phyloP scores from a whole-genome alignment of 2,888 invertebrate species.

The Nipponacmea schrenckii region DNA sequence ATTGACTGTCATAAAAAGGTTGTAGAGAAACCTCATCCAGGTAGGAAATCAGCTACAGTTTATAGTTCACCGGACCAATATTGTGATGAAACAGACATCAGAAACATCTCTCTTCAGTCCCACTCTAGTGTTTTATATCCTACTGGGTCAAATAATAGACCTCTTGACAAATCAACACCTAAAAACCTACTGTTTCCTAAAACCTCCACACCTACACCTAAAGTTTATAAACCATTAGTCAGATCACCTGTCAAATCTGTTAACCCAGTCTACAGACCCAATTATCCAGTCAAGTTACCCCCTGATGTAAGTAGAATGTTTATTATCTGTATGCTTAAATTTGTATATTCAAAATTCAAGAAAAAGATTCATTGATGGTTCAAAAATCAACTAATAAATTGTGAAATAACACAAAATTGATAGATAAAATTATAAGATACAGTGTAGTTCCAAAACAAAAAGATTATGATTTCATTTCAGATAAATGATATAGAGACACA shows the following conservation, averaged over 20 bases:
- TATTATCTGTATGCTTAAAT: no score
- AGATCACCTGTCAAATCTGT: constrained; percentile 44
- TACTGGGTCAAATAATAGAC: constrained; percentile 41
- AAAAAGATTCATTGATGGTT: no score
- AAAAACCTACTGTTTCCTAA: constrained; percentile 43
- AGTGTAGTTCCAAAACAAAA: no score
- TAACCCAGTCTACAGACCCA: constrained; percentile 8
- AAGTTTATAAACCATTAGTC: constrained; percentile 42
- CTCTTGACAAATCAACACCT: constrained; percentile 41
- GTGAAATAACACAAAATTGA: no score
- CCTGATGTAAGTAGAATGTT: constrained; percentile 34
- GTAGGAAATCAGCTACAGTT: not conserved
- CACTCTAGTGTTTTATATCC: constrained; percentile 40
- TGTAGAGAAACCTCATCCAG: not conserved
- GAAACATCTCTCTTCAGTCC: constrained; percentile 33
- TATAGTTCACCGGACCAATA: not conserved
- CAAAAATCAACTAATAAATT: no score
- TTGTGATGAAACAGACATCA: not conserved
- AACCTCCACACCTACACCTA: constrained; percentile 41
- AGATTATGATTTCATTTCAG: constrained; percentile 29
- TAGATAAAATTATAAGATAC: no score
- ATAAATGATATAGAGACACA: constrained; percentile 45
- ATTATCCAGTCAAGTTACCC: constrained; percentile 30
- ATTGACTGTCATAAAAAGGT: constrained; percentile 33
- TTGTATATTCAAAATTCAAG: no score